phyloP scores from a whole-genome alignment of 2,797 vertebrate species.

The Squalus acanthias region DNA sequence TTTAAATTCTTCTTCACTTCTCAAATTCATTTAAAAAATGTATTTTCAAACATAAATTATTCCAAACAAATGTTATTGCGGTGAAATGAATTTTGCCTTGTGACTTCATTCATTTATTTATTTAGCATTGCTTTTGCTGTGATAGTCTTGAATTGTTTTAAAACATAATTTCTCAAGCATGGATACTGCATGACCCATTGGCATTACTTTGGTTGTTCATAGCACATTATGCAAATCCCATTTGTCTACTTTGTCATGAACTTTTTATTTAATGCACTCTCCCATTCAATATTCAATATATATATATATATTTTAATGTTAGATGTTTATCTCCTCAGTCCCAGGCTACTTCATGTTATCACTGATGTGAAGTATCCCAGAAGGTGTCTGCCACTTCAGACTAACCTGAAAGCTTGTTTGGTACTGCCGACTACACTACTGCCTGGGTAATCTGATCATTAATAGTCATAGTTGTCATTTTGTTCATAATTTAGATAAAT shows the following conservation, averaged over 20 bases:
- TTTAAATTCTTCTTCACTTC: constrained; percentile 3
- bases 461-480: background rate
- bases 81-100: constrained; percentile 10
- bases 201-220: background rate
- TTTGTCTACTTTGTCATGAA: background rate
- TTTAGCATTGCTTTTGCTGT: background rate
- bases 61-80: background rate
- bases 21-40: constrained; percentile 1
- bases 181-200: background rate
- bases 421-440: background rate
- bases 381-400: background rate
- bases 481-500: background rate
- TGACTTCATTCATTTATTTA: background rate
- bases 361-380: background rate
- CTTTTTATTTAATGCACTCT: background rate
- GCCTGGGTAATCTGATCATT: background rate
- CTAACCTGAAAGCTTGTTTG: background rate
- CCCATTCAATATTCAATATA: background rate
- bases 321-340: background rate
- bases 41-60: background rate
- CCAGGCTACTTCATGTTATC: background rate
- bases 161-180: background rate
- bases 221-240: background rate
- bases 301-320: background rate
- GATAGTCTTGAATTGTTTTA: background rate